Conservation (phyloP, 2,113 vertebrate species). For the Ceyx margarethae region DNA sequence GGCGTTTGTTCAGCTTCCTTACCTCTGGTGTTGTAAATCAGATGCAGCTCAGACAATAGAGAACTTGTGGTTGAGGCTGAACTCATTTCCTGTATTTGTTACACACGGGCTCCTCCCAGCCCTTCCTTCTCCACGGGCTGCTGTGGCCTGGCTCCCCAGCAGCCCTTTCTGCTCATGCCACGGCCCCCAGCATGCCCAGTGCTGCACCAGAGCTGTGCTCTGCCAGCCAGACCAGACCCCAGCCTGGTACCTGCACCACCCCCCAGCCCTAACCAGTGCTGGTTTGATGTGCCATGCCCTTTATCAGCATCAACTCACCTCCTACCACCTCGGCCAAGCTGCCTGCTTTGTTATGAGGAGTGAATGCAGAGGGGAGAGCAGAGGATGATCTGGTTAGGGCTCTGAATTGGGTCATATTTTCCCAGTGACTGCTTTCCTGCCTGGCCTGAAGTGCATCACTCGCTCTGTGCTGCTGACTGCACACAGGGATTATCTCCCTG, state of each 20-base stretch:
- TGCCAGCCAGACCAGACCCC: background rate
- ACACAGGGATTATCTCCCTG: background rate
- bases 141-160: background rate
- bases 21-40: background rate
- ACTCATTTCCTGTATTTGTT: constrained; percentile 62
- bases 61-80: constrained; percentile 57
- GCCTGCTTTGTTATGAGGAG: background rate
- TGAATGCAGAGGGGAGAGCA: background rate
- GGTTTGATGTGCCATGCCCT: background rate
- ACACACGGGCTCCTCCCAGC: background rate
- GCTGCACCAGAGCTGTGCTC: background rate
- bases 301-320: background rate
- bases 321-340: fast-evolving
- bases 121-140: background rate
- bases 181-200: fast-evolving
- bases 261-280: no score
- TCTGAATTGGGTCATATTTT: background rate
- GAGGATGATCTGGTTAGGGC: background rate
- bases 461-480: background rate
- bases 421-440: background rate
- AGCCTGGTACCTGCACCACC: no score
- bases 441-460: background rate
- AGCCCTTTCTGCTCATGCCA: background rate
- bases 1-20: background rate
- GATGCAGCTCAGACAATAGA: constrained; percentile 29